Evolutionary conservation across 2,113 vertebrate genomes (phyloP).

Genomic region (Megaceryle maxima): DNA sequence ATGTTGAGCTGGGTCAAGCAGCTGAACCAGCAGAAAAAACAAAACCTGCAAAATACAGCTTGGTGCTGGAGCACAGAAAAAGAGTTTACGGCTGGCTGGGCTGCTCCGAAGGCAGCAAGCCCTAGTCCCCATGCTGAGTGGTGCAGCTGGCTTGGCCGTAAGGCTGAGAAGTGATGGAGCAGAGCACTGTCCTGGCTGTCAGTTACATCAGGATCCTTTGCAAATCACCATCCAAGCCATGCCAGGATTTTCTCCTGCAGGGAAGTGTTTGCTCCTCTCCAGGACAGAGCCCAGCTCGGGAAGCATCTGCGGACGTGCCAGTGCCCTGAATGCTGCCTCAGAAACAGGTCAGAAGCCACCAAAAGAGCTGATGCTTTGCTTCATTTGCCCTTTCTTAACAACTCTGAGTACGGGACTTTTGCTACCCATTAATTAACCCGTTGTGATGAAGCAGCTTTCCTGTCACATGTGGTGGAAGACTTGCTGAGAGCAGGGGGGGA

Average conservation of each 20-base stretch:
- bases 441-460: not conserved
- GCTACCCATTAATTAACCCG: constrained; percentile 14
- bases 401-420: not conserved
- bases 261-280: not conserved
- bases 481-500: not conserved
- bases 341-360: not conserved
- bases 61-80: rapidly evolving
- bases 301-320: not conserved
- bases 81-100: not conserved
- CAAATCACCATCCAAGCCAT: not conserved
- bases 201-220: not conserved
- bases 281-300: not conserved
- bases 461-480: not conserved
- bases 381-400: constrained; percentile 6
- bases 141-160: not conserved
- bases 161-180: not conserved
- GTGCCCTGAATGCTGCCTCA: not conserved
- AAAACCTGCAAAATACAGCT: not conserved
- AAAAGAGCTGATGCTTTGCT: not conserved
- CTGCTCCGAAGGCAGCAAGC: not conserved
- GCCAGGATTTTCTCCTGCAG: not conserved
- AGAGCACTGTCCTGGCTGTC: not conserved
- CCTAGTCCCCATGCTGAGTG: rapidly evolving
- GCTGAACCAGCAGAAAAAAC: not conserved
- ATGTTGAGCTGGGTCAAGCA: not conserved